These are phyloP conservation scores for Siniperca knerii DNA, from an alignment of 2,113 vertebrate genomes.

Conservation along the genomic window DNA sequence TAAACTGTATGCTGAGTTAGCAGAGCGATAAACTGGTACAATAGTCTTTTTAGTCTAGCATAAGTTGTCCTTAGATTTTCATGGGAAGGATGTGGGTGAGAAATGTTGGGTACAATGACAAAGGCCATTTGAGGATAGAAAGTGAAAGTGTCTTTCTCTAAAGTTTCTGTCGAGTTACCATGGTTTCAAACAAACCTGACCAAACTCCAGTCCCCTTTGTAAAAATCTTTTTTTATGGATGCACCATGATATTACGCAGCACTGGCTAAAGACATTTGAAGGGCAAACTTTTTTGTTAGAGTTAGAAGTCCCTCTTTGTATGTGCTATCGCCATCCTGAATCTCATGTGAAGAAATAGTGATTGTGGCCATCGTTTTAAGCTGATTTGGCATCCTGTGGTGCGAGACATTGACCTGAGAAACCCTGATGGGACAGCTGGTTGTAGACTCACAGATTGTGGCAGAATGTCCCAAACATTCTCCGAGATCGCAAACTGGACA, in stretches of 20 bases:
- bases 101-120: conserved; percentile 20
- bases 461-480: conserved; percentile 45
- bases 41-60: conserved; percentile 31
- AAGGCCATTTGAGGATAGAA: conserved; percentile 37
- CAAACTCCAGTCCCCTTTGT: conserved; percentile 6
- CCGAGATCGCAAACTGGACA: conserved; percentile 45
- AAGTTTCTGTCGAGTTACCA: conserved; percentile 47
- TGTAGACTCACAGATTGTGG: conserved; percentile 40
- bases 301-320: conserved; percentile 22
- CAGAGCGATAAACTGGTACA: conserved; percentile 48
- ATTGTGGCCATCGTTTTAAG: conserved; percentile 74
- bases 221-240: not conserved
- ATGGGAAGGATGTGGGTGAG: conserved; percentile 27
- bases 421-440: conserved; percentile 76
- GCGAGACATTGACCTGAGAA: conserved; percentile 70
- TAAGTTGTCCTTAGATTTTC: conserved; percentile 45
- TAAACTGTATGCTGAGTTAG: conserved; percentile 63
- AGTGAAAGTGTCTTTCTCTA: conserved; percentile 36
- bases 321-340: conserved; percentile 35
- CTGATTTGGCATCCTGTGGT: conserved; percentile 76
- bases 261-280: conserved; percentile 13
- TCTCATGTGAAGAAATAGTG: conserved; percentile 56
- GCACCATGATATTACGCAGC: not conserved
- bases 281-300: conserved; percentile 30
- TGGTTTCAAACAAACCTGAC: conserved; percentile 30